These are phyloP conservation scores for Volucella inflata DNA, from an alignment of 2,888 invertebrate species.

Conservation along the genomic window DNA sequence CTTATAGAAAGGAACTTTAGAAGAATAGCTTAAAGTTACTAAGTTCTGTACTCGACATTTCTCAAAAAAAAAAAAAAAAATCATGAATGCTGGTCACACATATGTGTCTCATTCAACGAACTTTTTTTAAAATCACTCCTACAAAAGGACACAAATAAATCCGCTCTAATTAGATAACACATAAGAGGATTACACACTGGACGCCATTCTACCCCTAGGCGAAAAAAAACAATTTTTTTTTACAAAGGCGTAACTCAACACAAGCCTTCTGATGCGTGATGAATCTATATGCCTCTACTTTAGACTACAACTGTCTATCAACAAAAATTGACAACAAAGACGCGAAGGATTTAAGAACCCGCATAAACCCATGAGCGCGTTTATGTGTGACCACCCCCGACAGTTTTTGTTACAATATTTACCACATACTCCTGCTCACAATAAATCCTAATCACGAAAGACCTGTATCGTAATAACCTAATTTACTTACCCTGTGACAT, in stretches of 20 bases:
- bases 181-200: constrained; percentile 65
- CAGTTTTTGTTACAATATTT: constrained; percentile 45
- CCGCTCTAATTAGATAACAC: constrained; percentile 64
- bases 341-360: constrained; percentile 61
- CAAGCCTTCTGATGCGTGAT: constrained; percentile 57
- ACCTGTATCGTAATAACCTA: constrained; percentile 68
- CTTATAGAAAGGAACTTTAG: too few species aligned
- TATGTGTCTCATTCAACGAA: too few species aligned
- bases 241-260: constrained; percentile 18
- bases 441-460: constrained; percentile 73
- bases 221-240: constrained; percentile 49
- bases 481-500: constrained; percentile 71
- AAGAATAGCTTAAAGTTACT: too few species aligned
- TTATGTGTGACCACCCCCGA: constrained; percentile 24
- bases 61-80: too few species aligned
- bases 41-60: too few species aligned
- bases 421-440: constrained; percentile 64
- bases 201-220: constrained; percentile 45
- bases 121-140: too few species aligned
- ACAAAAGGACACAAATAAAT: constrained; percentile 14
- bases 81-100: too few species aligned
- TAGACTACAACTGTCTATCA: constrained; percentile 19
- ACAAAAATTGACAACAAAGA: constrained; percentile 35
- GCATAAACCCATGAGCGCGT: constrained; percentile 65
- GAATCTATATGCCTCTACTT: constrained; percentile 53